Evolutionary conservation across 2,888 invertebrate genomes (phyloP).

Genomic region (Nephrotoma flavescens): DNA sequence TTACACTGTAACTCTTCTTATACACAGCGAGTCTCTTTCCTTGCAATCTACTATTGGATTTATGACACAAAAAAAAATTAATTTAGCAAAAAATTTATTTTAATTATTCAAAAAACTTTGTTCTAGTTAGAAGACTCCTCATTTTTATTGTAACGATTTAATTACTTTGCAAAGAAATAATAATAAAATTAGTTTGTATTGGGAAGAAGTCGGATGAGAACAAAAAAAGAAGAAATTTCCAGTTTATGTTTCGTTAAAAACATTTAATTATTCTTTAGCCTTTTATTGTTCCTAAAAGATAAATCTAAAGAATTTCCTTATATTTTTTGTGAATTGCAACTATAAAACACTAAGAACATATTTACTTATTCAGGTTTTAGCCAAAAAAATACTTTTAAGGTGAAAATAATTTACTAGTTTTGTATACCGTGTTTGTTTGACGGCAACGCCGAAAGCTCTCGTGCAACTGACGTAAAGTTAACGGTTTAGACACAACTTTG

Average conservation of each 20-base stretch:
- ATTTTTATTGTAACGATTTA: background rate
- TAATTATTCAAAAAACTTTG: background rate
- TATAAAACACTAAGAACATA: too few relatives aligned
- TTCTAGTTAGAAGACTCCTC: background rate
- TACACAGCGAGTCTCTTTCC: background rate
- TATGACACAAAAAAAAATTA: background rate
- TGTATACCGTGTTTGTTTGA: too few relatives aligned
- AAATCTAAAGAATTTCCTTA: background rate
- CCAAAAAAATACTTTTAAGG: too few relatives aligned
- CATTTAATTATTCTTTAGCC: background rate
- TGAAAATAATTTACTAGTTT: too few relatives aligned
- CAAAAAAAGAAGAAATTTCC: background rate
- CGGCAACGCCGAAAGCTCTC: too few relatives aligned
- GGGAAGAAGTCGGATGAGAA: background rate
- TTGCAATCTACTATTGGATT: background rate
- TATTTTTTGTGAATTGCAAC: too few relatives aligned
- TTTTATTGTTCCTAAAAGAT: background rate
- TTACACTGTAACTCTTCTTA: background rate
- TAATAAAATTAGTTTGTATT: background rate
- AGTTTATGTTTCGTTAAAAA: background rate
- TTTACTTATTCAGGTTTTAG: too few relatives aligned
- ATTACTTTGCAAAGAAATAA: background rate
- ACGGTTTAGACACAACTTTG: too few relatives aligned
- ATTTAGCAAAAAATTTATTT: background rate
- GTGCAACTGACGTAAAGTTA: too few relatives aligned